These are phyloP conservation scores for Ciona savignyi DNA, from an alignment of 23 tunicate genomes.

Conservation along the genomic window DNA sequence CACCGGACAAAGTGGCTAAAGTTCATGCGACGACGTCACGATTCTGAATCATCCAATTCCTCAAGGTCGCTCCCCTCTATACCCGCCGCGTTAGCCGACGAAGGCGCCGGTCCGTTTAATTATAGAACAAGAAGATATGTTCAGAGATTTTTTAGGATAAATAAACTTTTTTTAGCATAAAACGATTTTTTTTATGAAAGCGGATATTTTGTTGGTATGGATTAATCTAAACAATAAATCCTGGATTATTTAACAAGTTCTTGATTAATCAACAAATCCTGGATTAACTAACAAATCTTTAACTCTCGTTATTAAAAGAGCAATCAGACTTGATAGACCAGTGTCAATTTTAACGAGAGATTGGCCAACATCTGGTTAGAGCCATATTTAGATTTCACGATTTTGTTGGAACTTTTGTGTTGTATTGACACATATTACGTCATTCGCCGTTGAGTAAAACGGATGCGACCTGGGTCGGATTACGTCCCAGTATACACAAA, in stretches of 20 bases:
- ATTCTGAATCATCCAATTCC: slow-evolving; percentile 35
- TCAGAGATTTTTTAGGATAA: too few relatives aligned
- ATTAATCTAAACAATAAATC: too few relatives aligned
- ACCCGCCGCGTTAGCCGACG: slow-evolving; percentile 27
- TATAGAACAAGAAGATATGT: too few relatives aligned
- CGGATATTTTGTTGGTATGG: neutral
- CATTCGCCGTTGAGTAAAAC: neutral
- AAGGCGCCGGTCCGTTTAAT: slow-evolving; percentile 1
- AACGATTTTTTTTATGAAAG: neutral
- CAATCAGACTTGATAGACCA: too few relatives aligned
- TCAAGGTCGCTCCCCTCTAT: slow-evolving; percentile 47
- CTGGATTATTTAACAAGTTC: too few relatives aligned
- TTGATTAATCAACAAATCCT: neutral
- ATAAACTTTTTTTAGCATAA: neutral
- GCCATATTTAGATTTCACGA: too few relatives aligned
- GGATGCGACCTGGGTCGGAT: neutral
- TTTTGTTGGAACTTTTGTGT: neutral
- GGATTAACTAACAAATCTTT: too few relatives aligned
- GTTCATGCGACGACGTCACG: slow-evolving; percentile 26
- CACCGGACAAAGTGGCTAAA: slow-evolving; percentile 5
- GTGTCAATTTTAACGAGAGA: too few relatives aligned
- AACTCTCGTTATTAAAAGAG: too few relatives aligned
- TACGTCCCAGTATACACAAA: too few relatives aligned
- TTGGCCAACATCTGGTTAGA: too few relatives aligned
- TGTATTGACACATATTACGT: neutral